Evolutionary conservation across 2,113 vertebrate species (phyloP).

Genomic region (Prolemur simus): DNA sequence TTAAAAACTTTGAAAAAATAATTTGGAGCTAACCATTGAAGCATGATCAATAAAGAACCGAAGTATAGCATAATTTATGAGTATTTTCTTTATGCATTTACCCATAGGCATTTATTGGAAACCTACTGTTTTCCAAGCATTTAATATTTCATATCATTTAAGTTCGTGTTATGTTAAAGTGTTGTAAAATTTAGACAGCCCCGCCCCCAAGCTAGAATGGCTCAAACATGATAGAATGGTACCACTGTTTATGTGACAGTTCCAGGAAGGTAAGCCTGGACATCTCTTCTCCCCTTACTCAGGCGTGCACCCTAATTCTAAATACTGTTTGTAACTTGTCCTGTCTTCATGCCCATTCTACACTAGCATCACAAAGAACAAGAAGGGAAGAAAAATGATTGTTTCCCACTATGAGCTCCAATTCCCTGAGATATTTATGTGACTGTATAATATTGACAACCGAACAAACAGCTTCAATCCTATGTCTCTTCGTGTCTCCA

Average conservation of each 20-base stretch:
- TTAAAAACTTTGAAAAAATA: not conserved
- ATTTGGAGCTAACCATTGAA: not conserved
- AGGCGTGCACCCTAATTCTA: not conserved
- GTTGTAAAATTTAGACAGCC: not conserved
- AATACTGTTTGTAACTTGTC: not conserved
- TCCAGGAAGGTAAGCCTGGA: too few species aligned
- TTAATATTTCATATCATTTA: not conserved
- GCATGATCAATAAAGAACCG: not conserved
- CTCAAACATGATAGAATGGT: not conserved
- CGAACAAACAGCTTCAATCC: conserved; percentile 52
- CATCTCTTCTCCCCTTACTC: not conserved
- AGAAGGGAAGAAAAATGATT: not conserved
- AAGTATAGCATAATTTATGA: not conserved
- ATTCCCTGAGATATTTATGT: conserved; percentile 44
- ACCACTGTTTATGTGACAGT: not conserved
- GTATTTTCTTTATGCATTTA: conserved; percentile 8
- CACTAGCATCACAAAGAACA: not conserved
- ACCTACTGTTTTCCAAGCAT: not conserved
- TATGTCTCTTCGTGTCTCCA: conserved; percentile 49
- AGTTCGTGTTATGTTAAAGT: not conserved
- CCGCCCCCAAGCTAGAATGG: not conserved
- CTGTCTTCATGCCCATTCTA: not conserved
- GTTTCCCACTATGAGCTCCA: not conserved
- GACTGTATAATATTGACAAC: not conserved
- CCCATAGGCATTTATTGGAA: not conserved